These are phyloP conservation scores for Pollenia amentaria DNA, from an alignment of 2,888 invertebrate species.

Conservation along the genomic window DNA sequence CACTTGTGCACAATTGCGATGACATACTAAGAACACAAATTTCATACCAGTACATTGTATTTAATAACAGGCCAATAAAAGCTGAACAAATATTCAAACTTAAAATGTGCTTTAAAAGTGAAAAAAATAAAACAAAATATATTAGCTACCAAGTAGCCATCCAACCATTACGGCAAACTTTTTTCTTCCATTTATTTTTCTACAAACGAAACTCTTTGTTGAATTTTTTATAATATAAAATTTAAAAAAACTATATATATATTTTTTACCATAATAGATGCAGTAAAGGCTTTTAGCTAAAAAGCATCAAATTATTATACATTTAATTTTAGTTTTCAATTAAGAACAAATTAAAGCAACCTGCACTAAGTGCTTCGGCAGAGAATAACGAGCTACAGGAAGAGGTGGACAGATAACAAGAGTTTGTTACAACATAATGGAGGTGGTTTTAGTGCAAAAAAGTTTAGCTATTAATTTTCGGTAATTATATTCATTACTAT, in stretches of 20 bases:
- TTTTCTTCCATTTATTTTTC: not conserved
- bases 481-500: no score
- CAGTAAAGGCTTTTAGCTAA: not conserved
- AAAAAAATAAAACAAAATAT: no score
- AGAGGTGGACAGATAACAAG: no score
- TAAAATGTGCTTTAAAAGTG: not conserved
- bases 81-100: not conserved
- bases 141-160: not conserved
- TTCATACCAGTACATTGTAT: slow-evolving; percentile 1
- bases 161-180: slow-evolving; percentile 14
- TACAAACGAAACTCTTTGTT: no score
- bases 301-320: slow-evolving; percentile 32
- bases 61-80: slow-evolving; percentile 19
- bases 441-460: not conserved
- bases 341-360: slow-evolving; percentile 21
- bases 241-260: no score
- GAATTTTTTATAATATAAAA: no score
- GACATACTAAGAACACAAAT: slow-evolving; percentile 1
- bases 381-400: not conserved
- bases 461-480: not conserved
- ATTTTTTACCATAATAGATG: no score
- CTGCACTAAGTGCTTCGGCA: slow-evolving; percentile 17
- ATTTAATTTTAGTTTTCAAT: slow-evolving; percentile 48
- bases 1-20: slow-evolving; percentile 22
- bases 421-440: no score